Evolutionary conservation across 2,113 vertebrate genomes (phyloP).

Genomic region (Agelaius phoeniceus): DNA sequence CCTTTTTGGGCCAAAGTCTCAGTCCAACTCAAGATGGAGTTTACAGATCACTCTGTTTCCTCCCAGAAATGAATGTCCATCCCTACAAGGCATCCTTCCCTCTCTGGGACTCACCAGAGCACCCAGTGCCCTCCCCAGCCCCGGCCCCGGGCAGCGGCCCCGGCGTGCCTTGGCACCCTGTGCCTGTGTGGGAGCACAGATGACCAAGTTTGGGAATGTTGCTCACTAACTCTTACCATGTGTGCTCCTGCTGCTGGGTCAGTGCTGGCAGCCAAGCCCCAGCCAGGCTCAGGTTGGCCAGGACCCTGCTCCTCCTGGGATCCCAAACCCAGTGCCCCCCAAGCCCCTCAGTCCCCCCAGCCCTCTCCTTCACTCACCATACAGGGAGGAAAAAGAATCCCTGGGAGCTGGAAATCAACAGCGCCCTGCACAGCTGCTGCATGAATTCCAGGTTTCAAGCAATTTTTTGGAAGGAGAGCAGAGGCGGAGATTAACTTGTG

Average conservation of each 20-base stretch:
- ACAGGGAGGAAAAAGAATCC: background rate
- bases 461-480: background rate
- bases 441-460: background rate
- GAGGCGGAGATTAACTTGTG: background rate
- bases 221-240: conserved; percentile 23
- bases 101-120: background rate
- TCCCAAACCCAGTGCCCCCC: background rate
- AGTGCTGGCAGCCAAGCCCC: background rate
- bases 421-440: background rate
- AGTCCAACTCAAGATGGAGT: background rate
- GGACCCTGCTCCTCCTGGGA: background rate
- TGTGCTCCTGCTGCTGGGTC: conserved; percentile 7
- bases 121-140: background rate
- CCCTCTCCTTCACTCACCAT: background rate
- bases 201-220: conserved; percentile 62
- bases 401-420: background rate
- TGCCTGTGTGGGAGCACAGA: background rate
- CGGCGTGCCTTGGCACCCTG: background rate
- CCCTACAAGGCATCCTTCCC: background rate
- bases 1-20: background rate
- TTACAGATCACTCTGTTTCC: background rate
- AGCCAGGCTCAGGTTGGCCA: background rate
- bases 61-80: background rate
- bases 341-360: fast-evolving
- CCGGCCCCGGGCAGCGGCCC: background rate